Percentiles rank a stretch among this genome's conserved stretches.
Evolutionary conservation across 1,140 invertebrate genomes (phyloP).

Genomic region (Globodera rostochiensis): DNA sequence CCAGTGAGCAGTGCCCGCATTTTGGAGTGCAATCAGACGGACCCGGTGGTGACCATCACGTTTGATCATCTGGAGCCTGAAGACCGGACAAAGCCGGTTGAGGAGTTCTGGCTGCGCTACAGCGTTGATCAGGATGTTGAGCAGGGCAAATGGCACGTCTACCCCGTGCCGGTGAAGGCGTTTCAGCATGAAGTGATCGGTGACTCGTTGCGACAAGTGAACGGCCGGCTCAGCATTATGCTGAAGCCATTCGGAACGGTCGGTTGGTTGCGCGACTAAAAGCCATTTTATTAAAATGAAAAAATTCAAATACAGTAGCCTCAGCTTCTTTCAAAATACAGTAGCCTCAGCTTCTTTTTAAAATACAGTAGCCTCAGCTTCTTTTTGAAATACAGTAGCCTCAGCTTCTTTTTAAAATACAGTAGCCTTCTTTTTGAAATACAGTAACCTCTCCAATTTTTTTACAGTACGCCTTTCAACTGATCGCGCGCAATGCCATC

Average conservation of each 20-base stretch:
- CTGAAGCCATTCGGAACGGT: constrained; percentile 62
- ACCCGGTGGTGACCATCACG: constrained; percentile 73
- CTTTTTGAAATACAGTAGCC: too few species aligned
- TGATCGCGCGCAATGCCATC: constrained; percentile 89
- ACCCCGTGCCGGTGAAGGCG: constrained; percentile 60
- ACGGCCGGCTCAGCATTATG: constrained; percentile 48
- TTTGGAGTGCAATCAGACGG: constrained; percentile 71
- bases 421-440: too few species aligned
- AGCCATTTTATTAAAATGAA: too few species aligned
- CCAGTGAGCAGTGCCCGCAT: constrained; percentile 75
- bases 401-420: too few species aligned
- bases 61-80: constrained; percentile 91
- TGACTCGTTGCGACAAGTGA: constrained; percentile 42
- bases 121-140: constrained; percentile 59
- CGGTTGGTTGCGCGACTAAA: background rate
- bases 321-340: too few species aligned
- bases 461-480: constrained; percentile 85
- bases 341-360: too few species aligned
- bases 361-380: too few species aligned
- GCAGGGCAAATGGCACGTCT: constrained; percentile 51
- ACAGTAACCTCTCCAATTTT: background rate
- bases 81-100: constrained; percentile 57
- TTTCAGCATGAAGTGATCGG: constrained; percentile 50
- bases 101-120: constrained; percentile 65
- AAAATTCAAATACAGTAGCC: too few species aligned